Conservation (phyloP, 2,113 vertebrate genomes). For the Cairina moschata region DNA sequence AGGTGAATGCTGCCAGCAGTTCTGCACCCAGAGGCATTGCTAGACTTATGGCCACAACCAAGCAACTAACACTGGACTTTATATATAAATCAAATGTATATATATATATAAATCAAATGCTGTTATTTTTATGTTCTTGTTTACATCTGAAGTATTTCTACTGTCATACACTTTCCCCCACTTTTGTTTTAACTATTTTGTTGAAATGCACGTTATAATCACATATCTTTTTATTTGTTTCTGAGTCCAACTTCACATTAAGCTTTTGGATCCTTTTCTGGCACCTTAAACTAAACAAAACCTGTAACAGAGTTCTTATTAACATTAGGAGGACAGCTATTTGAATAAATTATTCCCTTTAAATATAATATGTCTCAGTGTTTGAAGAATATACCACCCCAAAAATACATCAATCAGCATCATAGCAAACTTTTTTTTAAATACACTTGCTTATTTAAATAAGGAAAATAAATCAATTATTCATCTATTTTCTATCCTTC, state of each 20-base stretch:
- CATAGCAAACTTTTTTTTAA: neutral
- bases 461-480: neutral
- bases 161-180: neutral
- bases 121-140: neutral
- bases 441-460: neutral
- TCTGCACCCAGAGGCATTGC: neutral
- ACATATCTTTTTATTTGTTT: neutral
- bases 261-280: neutral
- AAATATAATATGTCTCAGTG: neutral
- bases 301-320: neutral
- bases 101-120: neutral
- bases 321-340: neutral
- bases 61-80: neutral
- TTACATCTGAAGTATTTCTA: neutral
- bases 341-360: neutral
- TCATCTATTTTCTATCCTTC: neutral
- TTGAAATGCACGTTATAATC: neutral
- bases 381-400: neutral
- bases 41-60: neutral
- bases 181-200: neutral
- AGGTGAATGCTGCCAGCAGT: neutral
- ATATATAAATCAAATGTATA: neutral
- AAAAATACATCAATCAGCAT: neutral
- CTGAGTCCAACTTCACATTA: neutral
- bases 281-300: neutral